Conservation (phyloP, 2,797 vertebrate species). For the Pelochelys cantorii region DNA sequence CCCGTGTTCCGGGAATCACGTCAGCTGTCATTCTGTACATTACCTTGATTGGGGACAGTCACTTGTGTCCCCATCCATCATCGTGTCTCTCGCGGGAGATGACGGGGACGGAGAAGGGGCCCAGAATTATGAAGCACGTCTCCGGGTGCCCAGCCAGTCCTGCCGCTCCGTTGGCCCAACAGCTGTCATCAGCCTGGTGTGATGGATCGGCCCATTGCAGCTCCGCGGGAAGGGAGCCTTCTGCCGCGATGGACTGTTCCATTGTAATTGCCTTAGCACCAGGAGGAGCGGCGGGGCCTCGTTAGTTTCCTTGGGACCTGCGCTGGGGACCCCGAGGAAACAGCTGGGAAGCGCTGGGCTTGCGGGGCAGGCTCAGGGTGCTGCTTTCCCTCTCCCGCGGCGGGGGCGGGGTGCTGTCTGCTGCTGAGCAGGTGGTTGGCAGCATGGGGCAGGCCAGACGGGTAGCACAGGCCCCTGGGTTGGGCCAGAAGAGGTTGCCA, state of each 20-base stretch:
- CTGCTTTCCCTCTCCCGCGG: not conserved
- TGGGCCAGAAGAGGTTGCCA: not conserved
- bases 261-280: not conserved
- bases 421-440: not conserved
- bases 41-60: slow-evolving; percentile 77
- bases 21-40: slow-evolving; percentile 78
- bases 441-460: not conserved
- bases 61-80: slow-evolving; percentile 77
- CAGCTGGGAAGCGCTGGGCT: not conserved
- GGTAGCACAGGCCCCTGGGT: not conserved
- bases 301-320: not conserved
- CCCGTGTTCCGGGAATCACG: slow-evolving; percentile 71
- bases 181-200: slow-evolving; percentile 70
- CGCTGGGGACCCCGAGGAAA: rapidly evolving
- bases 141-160: slow-evolving; percentile 66
- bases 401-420: not conserved
- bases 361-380: rapidly evolving
- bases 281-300: not conserved
- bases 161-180: slow-evolving; percentile 38
- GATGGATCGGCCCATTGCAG: slow-evolving; percentile 59
- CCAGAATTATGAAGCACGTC: slow-evolving; percentile 72
- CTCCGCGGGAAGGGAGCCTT: slow-evolving; percentile 37
- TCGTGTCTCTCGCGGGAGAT: slow-evolving; percentile 47
- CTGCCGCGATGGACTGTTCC: not conserved
- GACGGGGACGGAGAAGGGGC: slow-evolving; percentile 65